Percentiles rank a stretch among this genome's conserved stretches.
Evolutionary conservation across 1,140 invertebrate species (phyloP).

Genomic region (Spodoptera frugiperda): DNA sequence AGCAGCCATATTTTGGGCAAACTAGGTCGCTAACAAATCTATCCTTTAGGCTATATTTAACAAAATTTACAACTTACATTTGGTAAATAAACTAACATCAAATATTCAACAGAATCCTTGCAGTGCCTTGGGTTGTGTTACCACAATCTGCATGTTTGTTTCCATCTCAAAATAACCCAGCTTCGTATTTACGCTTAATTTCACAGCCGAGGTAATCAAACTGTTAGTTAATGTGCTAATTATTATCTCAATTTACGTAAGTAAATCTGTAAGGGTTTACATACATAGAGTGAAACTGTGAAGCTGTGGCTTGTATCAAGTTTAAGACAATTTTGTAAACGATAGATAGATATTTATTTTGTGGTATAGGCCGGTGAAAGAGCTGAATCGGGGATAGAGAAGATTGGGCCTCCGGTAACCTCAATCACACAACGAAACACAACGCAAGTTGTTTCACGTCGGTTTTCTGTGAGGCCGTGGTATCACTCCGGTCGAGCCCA

Average conservation of each 20-base stretch:
- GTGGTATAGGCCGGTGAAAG: too few species aligned
- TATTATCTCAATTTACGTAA: constrained; percentile 24
- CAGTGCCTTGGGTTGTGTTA: constrained; percentile 11
- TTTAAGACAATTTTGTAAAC: background rate
- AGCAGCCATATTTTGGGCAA: background rate
- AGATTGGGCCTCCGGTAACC: too few species aligned
- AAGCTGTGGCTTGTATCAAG: constrained; percentile 2
- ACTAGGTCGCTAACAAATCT: background rate
- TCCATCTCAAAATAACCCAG: constrained; percentile 15
- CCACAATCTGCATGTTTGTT: constrained; percentile 26
- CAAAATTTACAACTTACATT: background rate
- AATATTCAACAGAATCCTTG: constrained; percentile 15
- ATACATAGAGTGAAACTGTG: constrained; percentile 2
- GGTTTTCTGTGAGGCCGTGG: too few species aligned
- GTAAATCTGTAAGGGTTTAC: too few species aligned
- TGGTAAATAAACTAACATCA: constrained; percentile 19
- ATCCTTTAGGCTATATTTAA: background rate
- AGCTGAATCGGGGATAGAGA: too few species aligned
- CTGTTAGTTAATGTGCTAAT: constrained; percentile 16
- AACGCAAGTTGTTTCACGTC: too few species aligned
- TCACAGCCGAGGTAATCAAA: constrained; percentile 16
- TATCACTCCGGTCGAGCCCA: too few species aligned
- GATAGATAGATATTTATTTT: too few species aligned
- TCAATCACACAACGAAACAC: too few species aligned
- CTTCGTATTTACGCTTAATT: constrained; percentile 16